Evolutionary conservation across 53 echinoderm and acorn worm genomes (phyloP), one percentile per base, ranked within the genome.

Genomic region (Henricia sp.): DNA sequence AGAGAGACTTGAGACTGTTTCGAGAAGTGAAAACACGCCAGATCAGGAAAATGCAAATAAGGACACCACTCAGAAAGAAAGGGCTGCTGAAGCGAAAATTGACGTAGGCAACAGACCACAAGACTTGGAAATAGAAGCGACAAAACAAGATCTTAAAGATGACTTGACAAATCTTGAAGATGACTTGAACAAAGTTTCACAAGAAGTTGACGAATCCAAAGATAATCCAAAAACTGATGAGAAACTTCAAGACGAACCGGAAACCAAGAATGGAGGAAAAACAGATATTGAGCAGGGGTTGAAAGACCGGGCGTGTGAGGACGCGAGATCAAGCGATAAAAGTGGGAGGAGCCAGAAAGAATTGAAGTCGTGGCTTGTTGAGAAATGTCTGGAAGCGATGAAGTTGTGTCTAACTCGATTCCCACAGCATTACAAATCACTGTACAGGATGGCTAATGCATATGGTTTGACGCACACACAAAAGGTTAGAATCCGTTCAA

Each of bases 401-500:
- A 85, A 77, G 23, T 67, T 94, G 39, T 94, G 97, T 69, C 78
- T 96, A 48, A 83, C 87, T 25, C 67, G 97, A 30, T 96, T 96
- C 33, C 94, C 97, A 8, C 97, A 96, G 76, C 97, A 96, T 43
- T 94, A 96, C 83, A 96, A 96, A 76, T 86, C 97, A 52, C 76
- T 95, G 52, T 96, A 94, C 56, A 59, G 97, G 67, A 88, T 96
- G 87, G 90, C 97, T 2, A 77, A 88, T 43, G 82, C 85, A 20
- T 92, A 94, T 72, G 75, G 67, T 43, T 41, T 43, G 38, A 54
- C 88, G 1, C 46, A 67, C 4, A 85, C 92, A 12, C 90, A 85
- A n/a, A 82, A 92, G 97, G 97, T 96, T 10, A 72, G 77, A 42
- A 34, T 16, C 39, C 40, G 0, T 19, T 2, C 62, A 19, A 60